Evolutionary conservation across 1,140 invertebrate genomes (phyloP).

Genomic region (Leptestheria dahalacensis): DNA sequence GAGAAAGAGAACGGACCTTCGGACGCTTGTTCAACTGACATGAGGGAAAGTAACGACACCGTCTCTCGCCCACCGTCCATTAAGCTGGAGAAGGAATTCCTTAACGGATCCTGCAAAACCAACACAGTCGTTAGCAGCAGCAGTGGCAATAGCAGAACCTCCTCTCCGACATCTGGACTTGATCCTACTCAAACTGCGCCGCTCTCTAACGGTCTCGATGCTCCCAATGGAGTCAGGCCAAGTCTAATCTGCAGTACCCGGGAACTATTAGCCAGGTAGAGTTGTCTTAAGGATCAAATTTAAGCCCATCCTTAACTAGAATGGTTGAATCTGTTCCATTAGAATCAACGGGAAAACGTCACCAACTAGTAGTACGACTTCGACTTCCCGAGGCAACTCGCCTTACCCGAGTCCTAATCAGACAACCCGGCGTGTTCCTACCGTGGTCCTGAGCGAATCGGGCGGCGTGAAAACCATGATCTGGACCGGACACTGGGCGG

Average conservation of each 20-base stretch:
- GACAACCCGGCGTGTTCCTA: conserved; percentile 19
- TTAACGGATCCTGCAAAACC: background rate
- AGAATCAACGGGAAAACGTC: background rate
- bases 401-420: background rate
- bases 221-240: background rate
- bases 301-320: background rate
- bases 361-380: background rate
- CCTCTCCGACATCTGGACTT: background rate
- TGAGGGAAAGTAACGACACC: background rate
- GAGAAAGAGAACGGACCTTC: background rate
- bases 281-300: background rate
- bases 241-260: background rate
- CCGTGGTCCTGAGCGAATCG: conserved; percentile 25
- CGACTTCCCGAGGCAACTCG: background rate
- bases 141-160: background rate
- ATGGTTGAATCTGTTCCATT: background rate
- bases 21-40: background rate
- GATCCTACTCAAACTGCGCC: background rate
- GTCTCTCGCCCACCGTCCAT: background rate
- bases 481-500: conserved; percentile 21
- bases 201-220: background rate
- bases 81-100: background rate
- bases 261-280: background rate
- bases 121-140: background rate
- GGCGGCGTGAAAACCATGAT: conserved; percentile 27